Base-by-base conservation (phyloP, 1,140 invertebrate genomes). In the Neocloeon triangulifer region DNA sequence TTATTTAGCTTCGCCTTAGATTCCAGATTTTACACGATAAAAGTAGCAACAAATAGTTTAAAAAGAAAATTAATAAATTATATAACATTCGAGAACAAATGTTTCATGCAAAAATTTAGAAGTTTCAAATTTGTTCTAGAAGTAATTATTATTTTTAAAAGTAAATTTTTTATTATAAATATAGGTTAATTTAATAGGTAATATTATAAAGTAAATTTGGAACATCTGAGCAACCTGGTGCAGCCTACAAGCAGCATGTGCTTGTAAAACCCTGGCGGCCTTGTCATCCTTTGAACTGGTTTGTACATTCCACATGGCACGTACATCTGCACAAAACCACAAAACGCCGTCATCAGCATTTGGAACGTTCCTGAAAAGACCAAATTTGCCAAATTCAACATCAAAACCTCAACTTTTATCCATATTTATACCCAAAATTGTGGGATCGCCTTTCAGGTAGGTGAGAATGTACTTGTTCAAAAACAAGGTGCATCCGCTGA, bases 401-500 rank as follows among this genome's bases (percentile, higher is more conserved):
- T 2, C 4, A 30, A 3, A 3, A 4, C 20, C 26, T 20, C 34
- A 37, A 25, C 27, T 33, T 17, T 49, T 49, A 56, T n/a, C n/a
- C n/a, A n/a, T n/a, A n/a, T n/a, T n/a, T n/a, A n/a, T 62, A 80
- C 78, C 76, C 50, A 84, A 55, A 27, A 82, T 52, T 26, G 69
- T 72, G 5, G 77, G 71, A 53, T 82, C 75, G n/a, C 73, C 75
- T 45, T 70, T 61, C 45, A 77, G 59, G 42, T 69, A 76, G 3
- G 73, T 64, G 18, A 84, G 50, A 45, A 82, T 79, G 43, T 81
- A 81, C 48, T 84, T 84, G 51, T 84, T 84, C 15, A 80, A 51
- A 50, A 84, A 82, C 22, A 84, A 53, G 5, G 78, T 82, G 44
- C 66, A 70, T 5, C 67, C 69, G 47, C 73, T 78, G 45, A 78